Percentiles rank a stretch among this genome's conserved stretches.
phyloP scores from a whole-genome alignment of 2,113 vertebrate species.

The Hemibagrus wyckioides region DNA sequence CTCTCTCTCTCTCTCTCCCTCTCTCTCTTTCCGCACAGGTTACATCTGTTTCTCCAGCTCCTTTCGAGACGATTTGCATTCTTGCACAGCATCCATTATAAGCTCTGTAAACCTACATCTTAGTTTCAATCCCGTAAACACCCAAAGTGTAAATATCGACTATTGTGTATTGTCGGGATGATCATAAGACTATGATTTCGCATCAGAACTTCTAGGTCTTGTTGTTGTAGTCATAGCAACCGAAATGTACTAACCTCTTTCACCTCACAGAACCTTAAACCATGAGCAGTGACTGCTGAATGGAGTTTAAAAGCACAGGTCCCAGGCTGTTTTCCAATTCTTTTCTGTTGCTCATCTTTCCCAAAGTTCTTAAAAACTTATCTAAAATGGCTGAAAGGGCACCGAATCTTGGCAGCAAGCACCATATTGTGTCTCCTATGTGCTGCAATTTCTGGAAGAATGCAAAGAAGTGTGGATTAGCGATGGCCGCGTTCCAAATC shows the following conservation, averaged over 20 bases:
- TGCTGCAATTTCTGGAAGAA: neutral
- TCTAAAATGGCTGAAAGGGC: constrained; percentile 26
- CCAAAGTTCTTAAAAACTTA: neutral
- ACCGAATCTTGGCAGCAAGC: neutral
- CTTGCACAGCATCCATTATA: neutral
- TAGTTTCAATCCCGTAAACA: neutral
- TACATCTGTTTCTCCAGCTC: neutral
- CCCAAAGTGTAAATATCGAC: neutral
- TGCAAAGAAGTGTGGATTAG: neutral
- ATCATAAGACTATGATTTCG: neutral
- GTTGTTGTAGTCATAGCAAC: neutral
- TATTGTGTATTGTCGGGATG: neutral
- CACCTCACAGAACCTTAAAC: neutral
- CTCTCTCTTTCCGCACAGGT: neutral
- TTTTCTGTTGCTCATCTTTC: neutral
- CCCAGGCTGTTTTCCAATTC: neutral
- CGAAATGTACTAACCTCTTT: neutral
- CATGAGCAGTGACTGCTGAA: neutral
- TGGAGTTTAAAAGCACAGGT: neutral
- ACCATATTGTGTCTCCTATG: neutral
- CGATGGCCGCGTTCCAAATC: neutral
- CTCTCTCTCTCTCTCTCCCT: neutral
- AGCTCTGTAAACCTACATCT: neutral
- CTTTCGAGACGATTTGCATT: neutral
- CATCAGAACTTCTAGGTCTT: neutral